These are phyloP conservation scores for Semaprochilodus insignis DNA, from an alignment of 2,797 vertebrate genomes.

Conservation along the genomic window DNA sequence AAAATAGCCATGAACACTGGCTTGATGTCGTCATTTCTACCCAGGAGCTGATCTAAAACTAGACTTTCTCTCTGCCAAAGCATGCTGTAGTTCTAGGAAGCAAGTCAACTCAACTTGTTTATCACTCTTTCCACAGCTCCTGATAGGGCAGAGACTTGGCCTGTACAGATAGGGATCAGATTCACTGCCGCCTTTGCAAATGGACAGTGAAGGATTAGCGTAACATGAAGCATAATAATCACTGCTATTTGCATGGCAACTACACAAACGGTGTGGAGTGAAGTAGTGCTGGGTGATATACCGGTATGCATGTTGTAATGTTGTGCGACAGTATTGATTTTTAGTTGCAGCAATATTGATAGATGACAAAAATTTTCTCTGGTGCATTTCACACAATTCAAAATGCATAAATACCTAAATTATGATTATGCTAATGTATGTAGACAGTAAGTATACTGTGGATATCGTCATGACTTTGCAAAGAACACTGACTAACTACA, in stretches of 20 bases:
- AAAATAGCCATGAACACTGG: not conserved
- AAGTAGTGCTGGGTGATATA: too few species aligned
- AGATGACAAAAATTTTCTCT: too few species aligned
- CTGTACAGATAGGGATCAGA: not conserved
- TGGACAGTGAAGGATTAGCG: not conserved
- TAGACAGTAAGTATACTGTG: too few species aligned
- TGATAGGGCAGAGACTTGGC: not conserved
- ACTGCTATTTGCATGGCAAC: not conserved
- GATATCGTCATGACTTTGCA: too few species aligned
- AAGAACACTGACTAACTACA: too few species aligned
- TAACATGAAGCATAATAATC: not conserved
- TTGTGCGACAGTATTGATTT: too few species aligned
- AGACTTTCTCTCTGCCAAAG: slow-evolving; percentile 33
- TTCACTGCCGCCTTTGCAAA: not conserved
- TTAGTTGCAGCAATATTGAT: too few species aligned
- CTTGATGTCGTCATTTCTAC: not conserved
- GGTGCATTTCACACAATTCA: too few species aligned
- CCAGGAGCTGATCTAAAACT: slow-evolving; percentile 23
- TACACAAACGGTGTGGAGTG: not conserved
- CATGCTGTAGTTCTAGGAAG: slow-evolving; percentile 9
- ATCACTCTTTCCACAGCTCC: slow-evolving; percentile 9
- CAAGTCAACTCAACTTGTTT: slow-evolving; percentile 2
- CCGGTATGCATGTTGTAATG: too few species aligned
- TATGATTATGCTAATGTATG: too few species aligned
- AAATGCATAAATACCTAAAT: too few species aligned